Evolutionary conservation across 2,888 invertebrate species (phyloP).

Genomic region (Adineta ricciae): DNA sequence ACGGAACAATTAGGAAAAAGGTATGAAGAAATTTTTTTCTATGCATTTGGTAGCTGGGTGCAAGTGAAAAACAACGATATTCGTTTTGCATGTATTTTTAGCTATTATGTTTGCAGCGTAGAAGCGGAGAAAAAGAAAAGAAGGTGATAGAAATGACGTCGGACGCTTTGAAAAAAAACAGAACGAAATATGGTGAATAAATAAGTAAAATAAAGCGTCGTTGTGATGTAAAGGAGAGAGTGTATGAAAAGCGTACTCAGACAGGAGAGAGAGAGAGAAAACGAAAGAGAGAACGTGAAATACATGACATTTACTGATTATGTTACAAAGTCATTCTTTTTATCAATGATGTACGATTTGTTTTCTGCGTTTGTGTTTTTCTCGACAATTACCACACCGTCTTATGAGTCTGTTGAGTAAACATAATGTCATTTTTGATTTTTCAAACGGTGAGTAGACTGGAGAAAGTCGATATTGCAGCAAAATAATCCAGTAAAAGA

Average conservation of each 20-base stretch:
- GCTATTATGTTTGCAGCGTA: not conserved
- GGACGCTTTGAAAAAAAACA: not conserved
- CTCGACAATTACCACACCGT: too few species aligned
- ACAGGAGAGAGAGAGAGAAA: too few species aligned
- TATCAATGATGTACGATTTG: not conserved
- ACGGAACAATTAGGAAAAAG: not conserved
- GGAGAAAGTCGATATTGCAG: too few species aligned
- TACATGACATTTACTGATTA: not conserved
- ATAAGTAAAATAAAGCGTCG: not conserved
- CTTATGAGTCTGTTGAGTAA: not conserved
- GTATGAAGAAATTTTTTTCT: not conserved
- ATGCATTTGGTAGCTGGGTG: not conserved
- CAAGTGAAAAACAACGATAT: not conserved
- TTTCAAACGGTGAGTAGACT: too few species aligned
- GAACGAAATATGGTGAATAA: not conserved
- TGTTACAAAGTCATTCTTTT: too few species aligned
- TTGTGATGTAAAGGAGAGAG: not conserved
- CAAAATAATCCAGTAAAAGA: not conserved
- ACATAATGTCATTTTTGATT: not conserved
- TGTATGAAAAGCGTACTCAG: too few species aligned
- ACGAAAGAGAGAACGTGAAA: not conserved
- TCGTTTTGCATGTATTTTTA: not conserved
- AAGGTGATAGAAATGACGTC: not conserved
- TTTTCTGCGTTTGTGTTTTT: not conserved
- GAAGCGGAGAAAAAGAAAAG: not conserved